Conservation (phyloP, 2,113 vertebrate genomes). For the Protobothrops mucrosquamatus region DNA sequence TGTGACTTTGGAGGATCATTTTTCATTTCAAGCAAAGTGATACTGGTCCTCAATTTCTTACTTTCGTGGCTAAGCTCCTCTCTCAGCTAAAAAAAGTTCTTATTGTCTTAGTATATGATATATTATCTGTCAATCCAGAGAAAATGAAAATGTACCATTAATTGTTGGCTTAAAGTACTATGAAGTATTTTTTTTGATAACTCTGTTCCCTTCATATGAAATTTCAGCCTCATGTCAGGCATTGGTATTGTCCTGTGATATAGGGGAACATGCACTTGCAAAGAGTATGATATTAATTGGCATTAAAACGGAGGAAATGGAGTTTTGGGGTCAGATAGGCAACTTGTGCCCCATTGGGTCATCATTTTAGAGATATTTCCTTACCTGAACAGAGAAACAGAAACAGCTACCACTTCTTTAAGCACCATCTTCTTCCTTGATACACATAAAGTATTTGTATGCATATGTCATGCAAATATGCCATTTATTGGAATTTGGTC, state of each 20-base stretch:
- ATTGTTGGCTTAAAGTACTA: conserved; percentile 1
- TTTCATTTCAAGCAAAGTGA: conserved; percentile 26
- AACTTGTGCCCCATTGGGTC: background rate
- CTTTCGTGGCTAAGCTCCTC: background rate
- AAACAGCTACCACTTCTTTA: background rate
- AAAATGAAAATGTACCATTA: background rate
- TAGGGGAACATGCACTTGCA: background rate
- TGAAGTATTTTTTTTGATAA: background rate
- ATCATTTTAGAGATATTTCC: background rate
- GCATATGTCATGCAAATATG: background rate
- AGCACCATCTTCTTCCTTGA: background rate
- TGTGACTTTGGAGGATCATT: conserved; percentile 24
- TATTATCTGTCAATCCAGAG: background rate
- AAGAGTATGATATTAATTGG: background rate
- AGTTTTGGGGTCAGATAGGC: background rate
- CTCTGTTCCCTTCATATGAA: background rate
- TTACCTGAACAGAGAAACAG: no score
- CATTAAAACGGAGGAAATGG: background rate
- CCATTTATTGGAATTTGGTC: background rate
- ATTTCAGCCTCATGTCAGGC: background rate
- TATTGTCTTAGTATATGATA: background rate
- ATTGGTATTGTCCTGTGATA: background rate
- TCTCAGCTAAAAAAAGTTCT: background rate
- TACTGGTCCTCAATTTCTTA: background rate
- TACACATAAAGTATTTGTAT: background rate